These are phyloP conservation scores for Linepithema humile DNA, from an alignment of 1,140 invertebrate genomes.

Conservation along the genomic window DNA sequence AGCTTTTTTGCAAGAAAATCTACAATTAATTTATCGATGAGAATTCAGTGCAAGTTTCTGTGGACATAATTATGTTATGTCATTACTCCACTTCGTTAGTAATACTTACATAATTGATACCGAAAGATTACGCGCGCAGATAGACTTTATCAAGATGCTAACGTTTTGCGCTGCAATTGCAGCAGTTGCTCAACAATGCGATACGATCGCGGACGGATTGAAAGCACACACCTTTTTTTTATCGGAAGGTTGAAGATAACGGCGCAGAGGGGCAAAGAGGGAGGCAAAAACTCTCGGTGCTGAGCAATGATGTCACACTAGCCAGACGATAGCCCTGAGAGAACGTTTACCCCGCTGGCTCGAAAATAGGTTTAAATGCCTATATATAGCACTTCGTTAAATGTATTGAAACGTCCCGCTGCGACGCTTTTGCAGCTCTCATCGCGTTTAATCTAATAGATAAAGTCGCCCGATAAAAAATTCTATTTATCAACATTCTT, in stretches of 20 bases:
- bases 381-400: slow-evolving; percentile 71
- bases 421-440: slow-evolving; percentile 37
- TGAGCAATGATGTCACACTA: slow-evolving; percentile 71
- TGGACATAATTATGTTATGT: background rate
- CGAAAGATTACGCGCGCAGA: background rate
- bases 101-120: background rate
- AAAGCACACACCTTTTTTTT: background rate
- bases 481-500: slow-evolving; percentile 21
- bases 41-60: background rate
- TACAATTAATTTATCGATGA: no score
- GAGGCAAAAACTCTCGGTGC: slow-evolving; percentile 54
- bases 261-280: slow-evolving; percentile 26
- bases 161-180: background rate
- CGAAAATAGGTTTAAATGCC: slow-evolving; percentile 71
- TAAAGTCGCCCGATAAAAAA: background rate
- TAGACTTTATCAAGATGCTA: slow-evolving; percentile 7
- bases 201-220: background rate
- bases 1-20: no score
- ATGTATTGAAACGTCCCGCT: slow-evolving; percentile 61
- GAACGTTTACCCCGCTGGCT: slow-evolving; percentile 73
- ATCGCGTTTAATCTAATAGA: no score
- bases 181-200: no score
- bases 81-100: background rate
- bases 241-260: background rate
- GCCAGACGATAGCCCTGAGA: slow-evolving; percentile 67